Conservation (phyloP, 2,888 invertebrate species). For the Nymphalis polychloros region DNA sequence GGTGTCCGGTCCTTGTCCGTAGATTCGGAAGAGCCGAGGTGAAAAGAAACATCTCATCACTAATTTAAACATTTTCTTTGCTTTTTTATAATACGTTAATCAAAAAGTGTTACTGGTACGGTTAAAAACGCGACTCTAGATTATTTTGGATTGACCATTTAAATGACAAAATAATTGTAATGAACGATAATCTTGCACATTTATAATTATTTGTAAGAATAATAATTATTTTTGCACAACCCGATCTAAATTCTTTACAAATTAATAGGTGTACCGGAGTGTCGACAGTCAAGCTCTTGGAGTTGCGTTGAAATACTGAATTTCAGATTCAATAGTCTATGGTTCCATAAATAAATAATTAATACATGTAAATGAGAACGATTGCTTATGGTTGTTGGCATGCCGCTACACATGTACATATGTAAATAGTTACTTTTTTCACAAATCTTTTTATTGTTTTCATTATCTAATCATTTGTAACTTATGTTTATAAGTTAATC, state of each 20-base stretch:
- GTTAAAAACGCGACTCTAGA: not conserved
- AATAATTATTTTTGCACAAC: not conserved
- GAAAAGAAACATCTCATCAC: constrained; percentile 85
- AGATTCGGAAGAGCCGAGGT: constrained; percentile 87
- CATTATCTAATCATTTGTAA: too few relatives aligned
- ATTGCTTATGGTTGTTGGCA: too few relatives aligned
- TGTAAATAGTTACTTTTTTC: too few relatives aligned
- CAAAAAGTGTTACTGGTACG: not conserved
- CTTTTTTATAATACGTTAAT: not conserved
- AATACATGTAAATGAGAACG: not conserved
- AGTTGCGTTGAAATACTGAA: not conserved
- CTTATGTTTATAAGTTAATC: too few relatives aligned
- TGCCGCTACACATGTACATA: too few relatives aligned
- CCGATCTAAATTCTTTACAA: not conserved
- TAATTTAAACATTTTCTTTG: constrained; percentile 62
- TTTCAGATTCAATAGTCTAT: constrained; percentile 1
- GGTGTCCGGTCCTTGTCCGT: constrained; percentile 75
- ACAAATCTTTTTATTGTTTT: too few relatives aligned
- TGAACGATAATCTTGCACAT: not conserved
- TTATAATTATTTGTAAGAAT: not conserved
- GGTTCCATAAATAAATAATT: not conserved
- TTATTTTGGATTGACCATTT: not conserved
- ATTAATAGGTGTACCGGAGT: not conserved
- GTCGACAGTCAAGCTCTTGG: not conserved
- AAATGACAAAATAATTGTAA: not conserved